These are phyloP conservation scores for Patella caerulea DNA, from an alignment of 2,888 invertebrate genomes.

Conservation along the genomic window DNA sequence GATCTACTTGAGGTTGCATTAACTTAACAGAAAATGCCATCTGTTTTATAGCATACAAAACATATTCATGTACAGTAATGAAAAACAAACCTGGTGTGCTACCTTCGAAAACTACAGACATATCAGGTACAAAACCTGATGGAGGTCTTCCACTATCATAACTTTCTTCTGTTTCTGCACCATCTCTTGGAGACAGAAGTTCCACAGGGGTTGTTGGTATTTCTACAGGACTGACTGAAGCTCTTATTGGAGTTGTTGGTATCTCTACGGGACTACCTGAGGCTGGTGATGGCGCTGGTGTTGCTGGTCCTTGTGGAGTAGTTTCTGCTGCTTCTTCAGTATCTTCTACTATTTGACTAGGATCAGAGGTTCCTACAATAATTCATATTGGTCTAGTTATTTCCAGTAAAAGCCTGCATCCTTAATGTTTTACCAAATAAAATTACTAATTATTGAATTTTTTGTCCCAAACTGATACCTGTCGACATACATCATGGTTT, in stretches of 20 bases:
- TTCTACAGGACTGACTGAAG: too few relatives aligned
- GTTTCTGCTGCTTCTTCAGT: not conserved
- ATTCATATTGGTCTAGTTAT: too few relatives aligned
- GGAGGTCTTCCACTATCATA: conserved; percentile 52
- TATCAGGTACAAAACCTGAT: conserved; percentile 45
- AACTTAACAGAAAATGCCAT: too few relatives aligned
- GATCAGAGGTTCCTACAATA: not conserved
- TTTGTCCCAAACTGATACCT: not conserved
- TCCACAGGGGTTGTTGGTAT: too few relatives aligned
- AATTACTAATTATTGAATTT: not conserved
- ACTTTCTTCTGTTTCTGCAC: conserved; percentile 31
- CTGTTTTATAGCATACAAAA: too few relatives aligned
- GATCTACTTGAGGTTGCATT: too few relatives aligned
- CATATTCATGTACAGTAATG: not conserved
- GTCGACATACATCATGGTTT: not conserved
- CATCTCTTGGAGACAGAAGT: too few relatives aligned
- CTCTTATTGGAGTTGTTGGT: too few relatives aligned
- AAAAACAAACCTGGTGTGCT: conserved; percentile 23
- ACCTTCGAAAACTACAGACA: conserved; percentile 47
- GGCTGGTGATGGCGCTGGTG: not conserved
- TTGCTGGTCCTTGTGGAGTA: not conserved
- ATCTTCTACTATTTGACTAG: not conserved
- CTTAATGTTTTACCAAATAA: not conserved
- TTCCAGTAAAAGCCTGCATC: too few relatives aligned
- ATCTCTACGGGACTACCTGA: not conserved